These are phyloP conservation scores for Atta cephalotes DNA, from an alignment of 1,140 invertebrate species.

Conservation along the genomic window DNA sequence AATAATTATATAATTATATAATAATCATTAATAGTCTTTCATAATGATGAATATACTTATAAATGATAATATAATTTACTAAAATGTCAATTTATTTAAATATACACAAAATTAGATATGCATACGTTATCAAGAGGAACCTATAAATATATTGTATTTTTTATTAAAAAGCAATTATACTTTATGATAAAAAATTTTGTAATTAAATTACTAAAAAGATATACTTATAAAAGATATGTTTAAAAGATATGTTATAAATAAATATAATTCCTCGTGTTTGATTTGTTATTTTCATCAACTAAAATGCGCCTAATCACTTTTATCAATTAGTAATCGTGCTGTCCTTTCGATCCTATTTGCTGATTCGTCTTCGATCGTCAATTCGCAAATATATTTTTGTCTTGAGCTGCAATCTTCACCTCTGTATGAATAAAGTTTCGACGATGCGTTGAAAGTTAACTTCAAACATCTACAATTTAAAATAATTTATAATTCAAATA, in stretches of 20 bases:
- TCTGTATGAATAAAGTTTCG: slow-evolving; percentile 89
- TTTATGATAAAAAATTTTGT: neutral
- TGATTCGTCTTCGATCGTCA: slow-evolving; percentile 88
- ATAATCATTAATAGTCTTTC: neutral
- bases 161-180: neutral
- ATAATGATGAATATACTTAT: slow-evolving; percentile 7
- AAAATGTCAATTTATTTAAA: slow-evolving; percentile 12
- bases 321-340: slow-evolving; percentile 78
- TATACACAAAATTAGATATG: neutral
- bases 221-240: slow-evolving; percentile 15
- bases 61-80: neutral
- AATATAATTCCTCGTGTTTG: slow-evolving; percentile 27
- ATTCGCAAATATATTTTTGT: slow-evolving; percentile 91
- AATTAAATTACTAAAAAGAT: slow-evolving; percentile 35
- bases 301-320: neutral
- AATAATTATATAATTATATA: no score
- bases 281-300: neutral
- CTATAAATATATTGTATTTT: neutral
- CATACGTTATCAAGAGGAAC: neutral
- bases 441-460: slow-evolving; percentile 88
- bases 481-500: slow-evolving; percentile 15
- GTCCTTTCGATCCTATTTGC: slow-evolving; percentile 90
- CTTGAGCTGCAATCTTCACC: slow-evolving; percentile 90
- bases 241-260: no score
- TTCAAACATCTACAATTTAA: slow-evolving; percentile 86